Base-by-base conservation (phyloP, 2,113 vertebrate species). In the Illadopsis cleaveri region DNA sequence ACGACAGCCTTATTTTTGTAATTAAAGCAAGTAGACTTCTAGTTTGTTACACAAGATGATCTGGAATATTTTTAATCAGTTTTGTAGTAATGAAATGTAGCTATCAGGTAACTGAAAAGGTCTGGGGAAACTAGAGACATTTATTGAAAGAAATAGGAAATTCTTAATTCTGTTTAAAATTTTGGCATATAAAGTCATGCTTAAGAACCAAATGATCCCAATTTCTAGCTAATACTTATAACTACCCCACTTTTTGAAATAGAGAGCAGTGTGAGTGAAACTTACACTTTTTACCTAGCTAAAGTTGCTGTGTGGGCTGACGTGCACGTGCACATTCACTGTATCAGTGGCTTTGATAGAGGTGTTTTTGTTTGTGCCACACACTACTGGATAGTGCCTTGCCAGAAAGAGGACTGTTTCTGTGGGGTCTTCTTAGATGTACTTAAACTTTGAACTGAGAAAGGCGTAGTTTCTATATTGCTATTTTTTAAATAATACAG, bases 341-440 rank as follows among this genome's bases (percentile, higher is more conserved):
- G 92, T 89, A 92, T 92, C 94, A 89, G 94, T 96, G 94, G 85
- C 86, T 96, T 87, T 75, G 21, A 65, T 5, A 53, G 90, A 66
- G 72, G 71, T 72, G 65, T 6, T 89, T 73, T 45, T 83, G 85
- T 88, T 81, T 73, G 93, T 94, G 94, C 94, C 96, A 95, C 94
- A 90, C 92, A 53, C 65, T 60, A 45, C 86, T 96, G 94, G 92
- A 86, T 92, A 96, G 96, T 97, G 96, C 96, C 96, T 97, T 96
- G 94, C n/a, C 82, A 82, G 88, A 86, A 89, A 61, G 90, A 77
- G 70, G 62, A 54, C 84, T 90, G 82, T 65, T 87, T 61, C 50
- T 68, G 40, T 66, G 44, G 64, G 61, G 22, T 87, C 90, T 90
- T 96, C 75, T 82, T 86, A 82, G 70, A 61, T 48, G 27, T 28